A percentile compares a stretch with the other conserved stretches of the same genome.
These are phyloP conservation scores for Labrus mixtus DNA, from an alignment of 2,113 vertebrate species.

Conservation along the genomic window DNA sequence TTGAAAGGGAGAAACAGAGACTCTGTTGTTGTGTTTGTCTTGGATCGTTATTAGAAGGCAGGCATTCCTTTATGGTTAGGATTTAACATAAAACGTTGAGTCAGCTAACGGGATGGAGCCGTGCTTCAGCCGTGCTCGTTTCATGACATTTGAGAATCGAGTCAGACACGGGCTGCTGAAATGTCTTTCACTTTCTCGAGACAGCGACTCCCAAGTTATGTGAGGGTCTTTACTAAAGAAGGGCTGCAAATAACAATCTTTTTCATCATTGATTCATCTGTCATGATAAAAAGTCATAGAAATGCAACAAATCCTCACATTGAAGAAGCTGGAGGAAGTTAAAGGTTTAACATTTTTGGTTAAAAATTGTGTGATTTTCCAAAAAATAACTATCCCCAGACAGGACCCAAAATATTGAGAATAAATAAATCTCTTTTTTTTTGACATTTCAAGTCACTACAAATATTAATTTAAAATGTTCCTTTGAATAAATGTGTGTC, in stretches of 20 bases:
- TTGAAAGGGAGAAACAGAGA: constrained; percentile 40
- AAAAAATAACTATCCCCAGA: too few relatives aligned
- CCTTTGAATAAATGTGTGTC: too few relatives aligned
- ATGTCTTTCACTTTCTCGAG: constrained; percentile 35
- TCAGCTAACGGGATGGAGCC: constrained; percentile 11
- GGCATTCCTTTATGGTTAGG: constrained; percentile 35
- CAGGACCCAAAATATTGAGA: too few relatives aligned
- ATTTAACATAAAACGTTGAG: constrained; percentile 20
- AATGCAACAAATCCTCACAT: too few relatives aligned
- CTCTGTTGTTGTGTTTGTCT: constrained; percentile 53
- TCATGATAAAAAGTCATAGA: too few relatives aligned
- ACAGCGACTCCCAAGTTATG: background rate
- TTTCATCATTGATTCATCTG: too few relatives aligned
- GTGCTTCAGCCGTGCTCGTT: background rate
- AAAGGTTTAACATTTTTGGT: too few relatives aligned
- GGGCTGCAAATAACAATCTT: background rate
- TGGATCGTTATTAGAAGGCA: constrained; percentile 38
- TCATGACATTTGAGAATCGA: constrained; percentile 47
- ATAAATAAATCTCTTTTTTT: too few relatives aligned
- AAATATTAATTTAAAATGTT: too few relatives aligned
- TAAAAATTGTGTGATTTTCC: too few relatives aligned
- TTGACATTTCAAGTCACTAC: too few relatives aligned
- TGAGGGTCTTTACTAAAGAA: constrained; percentile 1
- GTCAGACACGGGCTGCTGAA: constrained; percentile 31
- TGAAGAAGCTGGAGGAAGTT: too few relatives aligned